Conservation (phyloP, 2,888 invertebrate genomes). For the Plagodis dolabraria region DNA sequence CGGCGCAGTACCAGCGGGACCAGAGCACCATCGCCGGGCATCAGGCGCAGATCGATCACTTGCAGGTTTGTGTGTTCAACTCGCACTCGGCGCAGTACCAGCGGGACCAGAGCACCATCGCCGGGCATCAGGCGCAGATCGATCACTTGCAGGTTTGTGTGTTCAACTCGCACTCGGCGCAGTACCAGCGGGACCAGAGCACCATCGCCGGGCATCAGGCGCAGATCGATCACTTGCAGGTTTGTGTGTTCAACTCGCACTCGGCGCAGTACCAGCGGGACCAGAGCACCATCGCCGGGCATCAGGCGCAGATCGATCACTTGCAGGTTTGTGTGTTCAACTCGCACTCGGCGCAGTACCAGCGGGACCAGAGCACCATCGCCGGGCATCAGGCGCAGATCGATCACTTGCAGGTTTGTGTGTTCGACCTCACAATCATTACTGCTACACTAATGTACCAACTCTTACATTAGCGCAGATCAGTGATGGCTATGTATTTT, state of each 20-base stretch:
- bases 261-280: constrained; percentile 88
- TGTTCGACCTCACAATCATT: constrained; percentile 53
- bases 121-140: constrained; percentile 48
- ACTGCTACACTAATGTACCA: too few relatives aligned
- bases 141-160: constrained; percentile 74
- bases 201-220: constrained; percentile 41
- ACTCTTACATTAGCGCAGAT: too few relatives aligned
- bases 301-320: constrained; percentile 60
- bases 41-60: constrained; percentile 60
- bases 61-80: constrained; percentile 81
- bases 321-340: constrained; percentile 84
- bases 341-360: constrained; percentile 87
- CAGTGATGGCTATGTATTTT: too few relatives aligned
- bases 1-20: constrained; percentile 88
- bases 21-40: constrained; percentile 27
- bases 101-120: constrained; percentile 71
- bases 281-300: constrained; percentile 26
- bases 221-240: constrained; percentile 77
- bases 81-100: constrained; percentile 88
- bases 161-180: constrained; percentile 87
- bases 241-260: constrained; percentile 83
- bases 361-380: constrained; percentile 74
- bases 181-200: constrained; percentile 85
- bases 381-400: constrained; percentile 48
- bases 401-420: constrained; percentile 77